Evolutionary conservation across 2,888 invertebrate genomes (phyloP).

Genomic region (Volucella inanis): DNA sequence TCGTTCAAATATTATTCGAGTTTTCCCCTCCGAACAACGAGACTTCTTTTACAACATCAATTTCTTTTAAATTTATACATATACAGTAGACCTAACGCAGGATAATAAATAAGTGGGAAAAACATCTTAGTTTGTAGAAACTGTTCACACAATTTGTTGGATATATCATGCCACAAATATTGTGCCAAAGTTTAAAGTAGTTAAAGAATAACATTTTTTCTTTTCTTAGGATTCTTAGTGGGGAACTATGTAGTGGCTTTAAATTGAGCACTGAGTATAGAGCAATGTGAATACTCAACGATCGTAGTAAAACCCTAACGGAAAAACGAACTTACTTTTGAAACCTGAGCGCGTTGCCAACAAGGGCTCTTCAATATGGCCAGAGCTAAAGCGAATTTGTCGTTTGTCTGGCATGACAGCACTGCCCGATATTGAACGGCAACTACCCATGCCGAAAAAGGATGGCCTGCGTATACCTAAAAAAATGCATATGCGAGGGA

Average conservation of each 20-base stretch:
- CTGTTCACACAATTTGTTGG: conserved; percentile 13
- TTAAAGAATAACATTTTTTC: conserved; percentile 19
- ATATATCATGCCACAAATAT: conserved; percentile 31
- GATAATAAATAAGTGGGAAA: conserved; percentile 8
- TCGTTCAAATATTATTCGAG: background rate
- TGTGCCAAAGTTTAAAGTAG: conserved; percentile 16
- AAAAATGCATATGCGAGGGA: conserved; percentile 76
- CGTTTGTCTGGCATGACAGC: conserved; percentile 78
- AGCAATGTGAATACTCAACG: conserved; percentile 43
- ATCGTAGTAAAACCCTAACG: conserved; percentile 54
- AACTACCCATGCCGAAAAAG: conserved; percentile 84
- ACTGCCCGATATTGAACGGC: conserved; percentile 86
- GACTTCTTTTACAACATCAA: conserved; percentile 28
- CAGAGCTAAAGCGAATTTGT: conserved; percentile 75
- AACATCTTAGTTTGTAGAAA: conserved; percentile 11
- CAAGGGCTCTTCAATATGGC: conserved; percentile 74
- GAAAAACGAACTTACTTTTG: conserved; percentile 72
- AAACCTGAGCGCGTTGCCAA: conserved; percentile 68
- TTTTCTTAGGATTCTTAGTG: conserved; percentile 27
- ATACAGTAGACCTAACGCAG: conserved; percentile 12
- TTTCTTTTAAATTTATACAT: conserved; percentile 26
- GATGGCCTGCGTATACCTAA: conserved; percentile 86
- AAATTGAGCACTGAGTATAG: conserved; percentile 41
- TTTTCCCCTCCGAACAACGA: background rate
- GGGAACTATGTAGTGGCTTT: conserved; percentile 34